Percentiles rank a stretch among this genome's conserved stretches.
Evolutionary conservation across 2,797 vertebrate species (phyloP).

Genomic region (Rhyacichthys aspro): DNA sequence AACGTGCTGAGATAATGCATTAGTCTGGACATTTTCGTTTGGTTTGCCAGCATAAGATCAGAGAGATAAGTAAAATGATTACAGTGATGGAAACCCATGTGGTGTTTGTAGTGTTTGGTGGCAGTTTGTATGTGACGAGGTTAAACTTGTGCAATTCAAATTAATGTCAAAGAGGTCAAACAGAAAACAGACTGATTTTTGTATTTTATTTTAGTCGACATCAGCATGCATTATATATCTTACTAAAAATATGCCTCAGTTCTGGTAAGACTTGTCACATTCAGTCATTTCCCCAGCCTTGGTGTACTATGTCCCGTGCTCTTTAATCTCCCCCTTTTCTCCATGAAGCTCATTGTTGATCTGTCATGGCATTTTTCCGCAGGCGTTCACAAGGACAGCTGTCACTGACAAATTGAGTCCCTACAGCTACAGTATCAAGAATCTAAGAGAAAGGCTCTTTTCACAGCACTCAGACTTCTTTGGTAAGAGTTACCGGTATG

Average conservation of each 20-base stretch:
- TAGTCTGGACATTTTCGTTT: constrained; percentile 26
- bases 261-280: constrained; percentile 1
- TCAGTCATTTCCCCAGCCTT: background rate
- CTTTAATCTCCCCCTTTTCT: constrained; percentile 45
- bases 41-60: constrained; percentile 41
- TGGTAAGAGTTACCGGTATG: no score
- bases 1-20: constrained; percentile 10
- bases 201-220: background rate
- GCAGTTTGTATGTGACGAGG: background rate
- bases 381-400: constrained; percentile 68
- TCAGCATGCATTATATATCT: background rate
- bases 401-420: constrained; percentile 60
- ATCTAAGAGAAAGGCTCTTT: constrained; percentile 38
- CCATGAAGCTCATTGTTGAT: constrained; percentile 56
- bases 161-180: background rate
- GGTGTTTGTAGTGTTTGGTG: constrained; percentile 8
- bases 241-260: background rate
- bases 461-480: no score
- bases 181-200: background rate
- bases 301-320: constrained; percentile 21
- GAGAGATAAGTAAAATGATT: constrained; percentile 56
- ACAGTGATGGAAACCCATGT: constrained; percentile 51
- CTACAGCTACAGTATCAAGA: constrained; percentile 49
- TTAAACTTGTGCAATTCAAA: no score
- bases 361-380: constrained; percentile 63